phyloP scores from a whole-genome alignment of 2,113 vertebrate genomes.

The Piprites chloris region DNA sequence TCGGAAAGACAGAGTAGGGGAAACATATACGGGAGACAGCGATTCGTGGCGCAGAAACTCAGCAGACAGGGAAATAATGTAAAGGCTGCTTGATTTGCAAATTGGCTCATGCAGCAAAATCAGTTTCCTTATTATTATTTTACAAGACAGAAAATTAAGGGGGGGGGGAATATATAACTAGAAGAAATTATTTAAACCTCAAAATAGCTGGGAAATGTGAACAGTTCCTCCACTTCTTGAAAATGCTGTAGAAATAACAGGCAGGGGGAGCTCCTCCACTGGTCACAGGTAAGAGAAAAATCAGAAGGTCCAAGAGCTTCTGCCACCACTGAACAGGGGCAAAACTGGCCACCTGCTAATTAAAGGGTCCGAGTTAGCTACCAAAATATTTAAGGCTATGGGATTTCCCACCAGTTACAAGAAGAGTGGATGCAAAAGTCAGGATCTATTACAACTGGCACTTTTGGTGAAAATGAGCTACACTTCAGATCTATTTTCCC shows the following conservation, averaged over 20 bases:
- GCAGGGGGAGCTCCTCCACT: conserved; percentile 43
- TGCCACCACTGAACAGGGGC: background rate
- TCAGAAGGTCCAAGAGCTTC: background rate
- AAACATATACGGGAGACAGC: background rate
- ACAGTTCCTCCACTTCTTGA: background rate
- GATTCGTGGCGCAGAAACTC: background rate
- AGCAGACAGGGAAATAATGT: conserved; percentile 15
- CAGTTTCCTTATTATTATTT: conserved; percentile 42
- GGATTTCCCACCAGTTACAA: conserved; percentile 3
- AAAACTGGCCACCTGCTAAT: background rate
- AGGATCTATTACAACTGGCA: conserved; percentile 41
- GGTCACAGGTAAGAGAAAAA: conserved; percentile 27
- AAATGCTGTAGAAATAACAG: background rate
- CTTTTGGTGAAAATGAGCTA: conserved; percentile 58
- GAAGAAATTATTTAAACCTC: conserved; percentile 17
- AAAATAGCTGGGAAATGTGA: background rate
- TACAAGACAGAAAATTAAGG: conserved; percentile 25
- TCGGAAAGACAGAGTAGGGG: conserved; percentile 35
- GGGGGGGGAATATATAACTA: background rate
- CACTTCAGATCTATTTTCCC: conserved; percentile 59
- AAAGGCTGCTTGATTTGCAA: conserved; percentile 46
- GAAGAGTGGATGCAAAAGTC: conserved; percentile 13
- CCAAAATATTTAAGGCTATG: background rate
- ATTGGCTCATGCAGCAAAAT: conserved; percentile 8
- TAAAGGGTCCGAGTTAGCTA: background rate